These are phyloP conservation scores for Paradoxurus hermaphroditus DNA, from an alignment of 2,113 vertebrate genomes.

Conservation along the genomic window DNA sequence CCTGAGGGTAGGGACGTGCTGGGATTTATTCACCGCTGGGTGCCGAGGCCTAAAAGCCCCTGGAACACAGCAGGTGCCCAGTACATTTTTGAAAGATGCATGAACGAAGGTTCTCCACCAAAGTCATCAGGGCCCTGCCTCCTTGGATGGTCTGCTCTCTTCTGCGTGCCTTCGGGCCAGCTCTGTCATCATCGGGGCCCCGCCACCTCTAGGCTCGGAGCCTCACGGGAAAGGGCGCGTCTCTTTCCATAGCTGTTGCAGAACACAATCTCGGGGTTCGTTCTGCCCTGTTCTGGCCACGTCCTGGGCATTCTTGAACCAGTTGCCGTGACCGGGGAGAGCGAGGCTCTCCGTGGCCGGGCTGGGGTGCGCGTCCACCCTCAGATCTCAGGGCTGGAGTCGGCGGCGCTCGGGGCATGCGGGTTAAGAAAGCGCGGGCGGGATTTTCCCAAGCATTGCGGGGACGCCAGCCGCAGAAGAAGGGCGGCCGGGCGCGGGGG, in stretches of 20 bases:
- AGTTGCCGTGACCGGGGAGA: not conserved
- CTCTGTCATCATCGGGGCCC: not conserved
- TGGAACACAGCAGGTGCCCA: fast-evolving
- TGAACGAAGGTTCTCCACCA: not conserved
- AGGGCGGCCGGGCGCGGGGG: not conserved
- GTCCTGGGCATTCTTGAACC: not conserved
- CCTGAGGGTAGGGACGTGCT: too few relatives aligned
- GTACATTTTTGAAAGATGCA: not conserved
- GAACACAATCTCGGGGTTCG: not conserved
- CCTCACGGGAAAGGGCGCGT: fast-evolving
- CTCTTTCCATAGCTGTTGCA: not conserved
- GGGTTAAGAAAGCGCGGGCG: not conserved
- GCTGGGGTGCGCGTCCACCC: not conserved
- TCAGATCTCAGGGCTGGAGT: not conserved
- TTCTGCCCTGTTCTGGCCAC: not conserved
- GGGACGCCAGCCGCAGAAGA: not conserved
- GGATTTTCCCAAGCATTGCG: not conserved
- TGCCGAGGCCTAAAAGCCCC: not conserved
- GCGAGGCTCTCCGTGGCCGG: fast-evolving
- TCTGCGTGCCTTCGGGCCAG: not conserved
- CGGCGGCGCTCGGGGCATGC: not conserved
- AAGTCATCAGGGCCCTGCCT: not conserved
- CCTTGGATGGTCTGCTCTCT: not conserved
- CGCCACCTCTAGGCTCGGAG: fast-evolving
- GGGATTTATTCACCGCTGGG: not conserved